Conservation (phyloP, 2,113 vertebrate species). For the Tychaedon coryphoeus region DNA sequence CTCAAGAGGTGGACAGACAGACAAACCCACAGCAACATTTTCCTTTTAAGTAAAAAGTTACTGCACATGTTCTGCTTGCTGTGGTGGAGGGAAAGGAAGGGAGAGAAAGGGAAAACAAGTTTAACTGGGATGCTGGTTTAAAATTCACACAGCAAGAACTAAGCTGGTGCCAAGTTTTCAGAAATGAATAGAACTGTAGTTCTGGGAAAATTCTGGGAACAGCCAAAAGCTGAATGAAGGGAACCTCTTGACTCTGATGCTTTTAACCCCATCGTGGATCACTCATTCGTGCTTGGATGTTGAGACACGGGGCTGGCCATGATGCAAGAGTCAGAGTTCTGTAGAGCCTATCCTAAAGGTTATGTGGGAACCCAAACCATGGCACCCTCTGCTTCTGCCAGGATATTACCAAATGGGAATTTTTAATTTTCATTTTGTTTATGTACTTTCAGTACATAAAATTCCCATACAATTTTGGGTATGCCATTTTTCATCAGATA, state of each 20-base stretch:
- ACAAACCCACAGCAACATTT: neutral
- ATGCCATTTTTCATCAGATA: neutral
- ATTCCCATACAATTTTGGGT: neutral
- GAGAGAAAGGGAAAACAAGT: neutral
- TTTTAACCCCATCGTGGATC: neutral
- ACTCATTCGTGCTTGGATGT: neutral
- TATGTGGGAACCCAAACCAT: neutral
- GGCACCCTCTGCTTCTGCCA: neutral
- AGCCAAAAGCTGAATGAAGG: neutral
- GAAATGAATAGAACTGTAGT: neutral
- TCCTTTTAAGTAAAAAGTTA: neutral
- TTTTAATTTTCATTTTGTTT: neutral
- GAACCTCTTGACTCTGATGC: neutral
- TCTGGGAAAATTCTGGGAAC: neutral
- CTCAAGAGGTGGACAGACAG: neutral
- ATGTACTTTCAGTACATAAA: neutral
- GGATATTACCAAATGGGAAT: neutral
- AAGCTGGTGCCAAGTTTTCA: neutral
- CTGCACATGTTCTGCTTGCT: neutral
- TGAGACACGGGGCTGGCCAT: accelerated
- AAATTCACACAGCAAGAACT: neutral
- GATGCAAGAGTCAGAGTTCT: neutral
- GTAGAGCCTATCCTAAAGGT: accelerated
- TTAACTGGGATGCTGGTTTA: neutral
- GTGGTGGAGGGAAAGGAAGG: neutral